Percentiles rank a stretch among this genome's conserved stretches.
These are phyloP conservation scores for Tetrao urogallus DNA, from an alignment of 2,113 vertebrate genomes.

Conservation along the genomic window DNA sequence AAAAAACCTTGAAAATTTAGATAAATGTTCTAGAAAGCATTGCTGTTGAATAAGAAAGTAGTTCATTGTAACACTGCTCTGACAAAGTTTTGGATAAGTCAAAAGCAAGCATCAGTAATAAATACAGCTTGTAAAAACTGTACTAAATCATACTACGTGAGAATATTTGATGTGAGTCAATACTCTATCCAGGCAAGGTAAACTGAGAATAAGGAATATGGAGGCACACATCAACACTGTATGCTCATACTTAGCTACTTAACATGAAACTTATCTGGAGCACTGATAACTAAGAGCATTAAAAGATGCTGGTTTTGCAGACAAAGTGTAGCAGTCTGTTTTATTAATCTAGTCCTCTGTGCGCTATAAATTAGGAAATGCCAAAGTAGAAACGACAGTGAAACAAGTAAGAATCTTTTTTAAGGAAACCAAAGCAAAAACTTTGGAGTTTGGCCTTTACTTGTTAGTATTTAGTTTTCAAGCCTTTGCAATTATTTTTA, in stretches of 20 bases:
- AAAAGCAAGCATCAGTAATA: background rate
- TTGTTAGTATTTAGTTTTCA: background rate
- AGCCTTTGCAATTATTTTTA: background rate
- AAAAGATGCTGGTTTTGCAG: background rate
- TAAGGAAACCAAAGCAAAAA: background rate
- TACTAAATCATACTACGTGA: background rate
- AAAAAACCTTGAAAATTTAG: constrained; percentile 33
- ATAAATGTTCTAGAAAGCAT: constrained; percentile 11
- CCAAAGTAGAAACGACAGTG: background rate
- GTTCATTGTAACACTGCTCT: background rate
- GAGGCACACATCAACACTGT: background rate
- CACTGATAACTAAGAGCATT: background rate
- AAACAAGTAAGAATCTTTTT: background rate
- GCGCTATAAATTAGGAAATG: background rate
- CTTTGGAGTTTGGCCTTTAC: background rate
- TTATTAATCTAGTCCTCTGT: background rate
- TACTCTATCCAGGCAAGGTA: background rate
- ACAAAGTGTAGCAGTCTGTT: background rate
- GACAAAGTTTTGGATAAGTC: background rate
- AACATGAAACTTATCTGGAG: accelerated
- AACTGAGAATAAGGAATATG: background rate
- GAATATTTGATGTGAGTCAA: background rate
- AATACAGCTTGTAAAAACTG: background rate
- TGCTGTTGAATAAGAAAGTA: constrained; percentile 31
- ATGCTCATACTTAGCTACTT: background rate